Conservation (phyloP, 2,888 invertebrate genomes). For the Euzophera pinguis region DNA sequence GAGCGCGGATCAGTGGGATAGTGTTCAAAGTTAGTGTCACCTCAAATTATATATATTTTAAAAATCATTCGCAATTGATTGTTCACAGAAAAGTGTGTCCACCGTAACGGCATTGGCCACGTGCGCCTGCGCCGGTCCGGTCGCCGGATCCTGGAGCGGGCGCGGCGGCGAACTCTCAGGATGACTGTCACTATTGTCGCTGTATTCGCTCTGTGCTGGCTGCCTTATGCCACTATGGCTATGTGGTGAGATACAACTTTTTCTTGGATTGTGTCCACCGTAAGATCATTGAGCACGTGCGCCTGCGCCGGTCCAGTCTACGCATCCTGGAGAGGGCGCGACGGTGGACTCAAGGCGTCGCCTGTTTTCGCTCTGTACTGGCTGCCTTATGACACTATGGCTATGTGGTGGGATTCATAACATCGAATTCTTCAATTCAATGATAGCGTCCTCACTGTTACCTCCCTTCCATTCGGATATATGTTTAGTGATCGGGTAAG, state of each 20-base stretch:
- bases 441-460: too few relatives aligned
- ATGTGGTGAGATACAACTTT: constrained; percentile 79
- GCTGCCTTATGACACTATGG: constrained; percentile 88
- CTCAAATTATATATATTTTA: too few relatives aligned
- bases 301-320: constrained; percentile 82
- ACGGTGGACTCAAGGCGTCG: constrained; percentile 84
- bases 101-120: constrained; percentile 40
- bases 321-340: constrained; percentile 84
- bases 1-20: too few relatives aligned
- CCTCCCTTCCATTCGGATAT: too few relatives aligned
- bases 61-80: neutral
- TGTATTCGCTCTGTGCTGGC: constrained; percentile 88
- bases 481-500: too few relatives aligned
- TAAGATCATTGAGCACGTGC: constrained; percentile 56
- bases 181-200: constrained; percentile 89
- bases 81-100: constrained; percentile 41
- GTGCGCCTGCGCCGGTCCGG: constrained; percentile 83
- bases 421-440: too few relatives aligned
- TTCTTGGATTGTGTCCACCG: constrained; percentile 27
- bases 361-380: constrained; percentile 88
- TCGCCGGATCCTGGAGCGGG: constrained; percentile 83
- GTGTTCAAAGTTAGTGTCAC: too few relatives aligned
- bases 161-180: constrained; percentile 84
- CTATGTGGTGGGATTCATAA: constrained; percentile 82
- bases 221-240: constrained; percentile 87